Evolutionary conservation across 2,113 vertebrate genomes (phyloP), one percentile per base, ranked within the genome.

Genomic region (Euleptes europaea): DNA sequence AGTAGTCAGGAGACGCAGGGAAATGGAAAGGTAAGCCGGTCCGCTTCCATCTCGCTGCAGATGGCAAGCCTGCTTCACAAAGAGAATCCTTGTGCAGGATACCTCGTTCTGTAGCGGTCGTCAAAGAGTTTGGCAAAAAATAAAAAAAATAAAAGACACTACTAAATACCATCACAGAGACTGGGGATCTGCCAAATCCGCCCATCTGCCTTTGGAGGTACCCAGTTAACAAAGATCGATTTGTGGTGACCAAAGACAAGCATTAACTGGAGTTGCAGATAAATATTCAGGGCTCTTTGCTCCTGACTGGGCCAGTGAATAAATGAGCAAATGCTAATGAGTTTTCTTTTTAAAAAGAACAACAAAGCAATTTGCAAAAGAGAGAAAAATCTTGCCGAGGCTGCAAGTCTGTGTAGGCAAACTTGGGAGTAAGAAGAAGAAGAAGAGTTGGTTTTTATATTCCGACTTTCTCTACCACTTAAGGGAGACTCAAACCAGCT

Each of bases 181-280:
- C 78, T 86, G 89, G 85, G 84, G 28, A 87, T 67, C 38, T 73
- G 14, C 31, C 49, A 80, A n/a, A 63, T 42, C 66, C 23, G 72
- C 63, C 87, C 82, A 76, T 13, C 81, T 89, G 8, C 21, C 15
- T 85, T 83, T 7, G 66, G 89, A 81, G 89, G 11, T 26, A 5
- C 57, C 38, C 40, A 82, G 66, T 85, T 51, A 47, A 3, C 82
- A 67, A 42, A 2, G 1, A 51, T 71, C 66, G 88, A 92, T 90
- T 93, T 90, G 91, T n/a, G 90, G 88, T 15, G 88, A 88, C 67
- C 86, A 88, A 89, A 91, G 82, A 87, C 78, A 47, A 89, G 88
- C 85, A 84, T 92, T n/a, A 60, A 38, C 88, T 78, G 72, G 82
- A 40, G 78, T 0, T 0, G 80, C 47, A 88, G 72, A 12, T 67